A percentile compares a stretch with the other conserved stretches of the same genome.
phyloP scores from a whole-genome alignment of 2,797 vertebrate genomes.

The Kryptopterus vitreolus region DNA sequence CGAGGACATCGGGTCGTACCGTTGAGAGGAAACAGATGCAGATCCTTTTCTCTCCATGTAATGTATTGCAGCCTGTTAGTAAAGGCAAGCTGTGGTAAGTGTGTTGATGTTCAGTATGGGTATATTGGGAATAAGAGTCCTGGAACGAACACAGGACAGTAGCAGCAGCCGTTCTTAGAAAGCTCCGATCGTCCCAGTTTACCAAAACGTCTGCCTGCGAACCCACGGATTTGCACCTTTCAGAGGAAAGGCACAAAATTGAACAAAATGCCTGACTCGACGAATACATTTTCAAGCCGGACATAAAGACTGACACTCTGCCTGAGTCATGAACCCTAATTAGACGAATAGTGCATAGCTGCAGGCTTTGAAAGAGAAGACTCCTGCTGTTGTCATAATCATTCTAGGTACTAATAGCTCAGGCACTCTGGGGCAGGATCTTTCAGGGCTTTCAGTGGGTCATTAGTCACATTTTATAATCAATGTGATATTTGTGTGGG shows the following conservation, averaged over 20 bases:
- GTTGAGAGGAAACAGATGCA: slow-evolving; percentile 11
- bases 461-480: background rate
- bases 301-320: background rate
- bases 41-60: background rate
- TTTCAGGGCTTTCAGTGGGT: background rate
- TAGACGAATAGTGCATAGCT: background rate
- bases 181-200: background rate
- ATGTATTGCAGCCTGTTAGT: background rate
- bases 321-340: slow-evolving; percentile 5
- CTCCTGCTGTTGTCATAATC: slow-evolving; percentile 9
- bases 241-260: background rate
- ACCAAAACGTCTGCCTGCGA: background rate
- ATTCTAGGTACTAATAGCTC: background rate
- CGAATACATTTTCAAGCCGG: background rate
- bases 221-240: background rate
- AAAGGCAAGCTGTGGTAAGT: background rate
- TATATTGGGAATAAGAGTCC: background rate
- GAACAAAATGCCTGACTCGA: background rate
- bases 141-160: background rate
- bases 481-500: background rate
- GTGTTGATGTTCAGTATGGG: background rate
- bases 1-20: background rate
- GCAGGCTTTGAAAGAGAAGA: slow-evolving; percentile 1
- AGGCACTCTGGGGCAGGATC: slow-evolving; percentile 5
- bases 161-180: background rate